These are phyloP conservation scores for Sebastes trivittatus DNA, from an alignment of 2,797 vertebrate genomes.

Conservation along the genomic window DNA sequence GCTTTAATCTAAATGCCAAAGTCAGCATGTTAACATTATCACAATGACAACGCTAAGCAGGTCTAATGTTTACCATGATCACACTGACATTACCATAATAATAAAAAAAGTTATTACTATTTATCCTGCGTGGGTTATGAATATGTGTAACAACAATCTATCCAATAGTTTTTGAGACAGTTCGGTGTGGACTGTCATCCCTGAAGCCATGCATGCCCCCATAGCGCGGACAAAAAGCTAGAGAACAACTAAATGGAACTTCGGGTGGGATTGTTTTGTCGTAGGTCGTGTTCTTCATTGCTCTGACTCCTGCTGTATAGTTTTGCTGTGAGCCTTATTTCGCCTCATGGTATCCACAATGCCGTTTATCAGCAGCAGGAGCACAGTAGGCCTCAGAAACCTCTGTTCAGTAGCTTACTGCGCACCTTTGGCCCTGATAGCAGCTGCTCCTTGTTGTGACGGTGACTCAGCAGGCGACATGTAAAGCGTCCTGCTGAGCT, in stretches of 20 bases:
- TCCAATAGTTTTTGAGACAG: background rate
- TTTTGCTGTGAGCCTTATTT: background rate
- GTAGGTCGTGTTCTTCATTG: background rate
- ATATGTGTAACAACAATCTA: background rate
- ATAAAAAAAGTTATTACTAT: background rate
- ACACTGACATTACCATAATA: background rate
- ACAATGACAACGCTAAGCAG: background rate
- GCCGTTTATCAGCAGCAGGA: background rate
- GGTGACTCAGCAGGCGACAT: background rate
- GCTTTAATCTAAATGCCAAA: background rate
- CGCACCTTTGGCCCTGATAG: background rate
- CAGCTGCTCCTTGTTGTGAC: background rate
- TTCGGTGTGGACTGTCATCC: no score
- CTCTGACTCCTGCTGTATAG: background rate
- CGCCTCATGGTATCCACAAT: no score
- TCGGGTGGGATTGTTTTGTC: no score
- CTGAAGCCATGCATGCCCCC: background rate
- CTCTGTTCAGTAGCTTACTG: background rate
- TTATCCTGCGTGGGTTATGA: background rate
- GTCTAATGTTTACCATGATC: background rate
- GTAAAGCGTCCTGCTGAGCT: background rate
- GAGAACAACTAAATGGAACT: background rate
- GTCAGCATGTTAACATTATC: background rate
- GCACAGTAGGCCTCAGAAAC: background rate
- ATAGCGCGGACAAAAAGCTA: background rate